Evolutionary conservation across 2,888 invertebrate genomes (phyloP).

Genomic region (Beris morrisii): DNA sequence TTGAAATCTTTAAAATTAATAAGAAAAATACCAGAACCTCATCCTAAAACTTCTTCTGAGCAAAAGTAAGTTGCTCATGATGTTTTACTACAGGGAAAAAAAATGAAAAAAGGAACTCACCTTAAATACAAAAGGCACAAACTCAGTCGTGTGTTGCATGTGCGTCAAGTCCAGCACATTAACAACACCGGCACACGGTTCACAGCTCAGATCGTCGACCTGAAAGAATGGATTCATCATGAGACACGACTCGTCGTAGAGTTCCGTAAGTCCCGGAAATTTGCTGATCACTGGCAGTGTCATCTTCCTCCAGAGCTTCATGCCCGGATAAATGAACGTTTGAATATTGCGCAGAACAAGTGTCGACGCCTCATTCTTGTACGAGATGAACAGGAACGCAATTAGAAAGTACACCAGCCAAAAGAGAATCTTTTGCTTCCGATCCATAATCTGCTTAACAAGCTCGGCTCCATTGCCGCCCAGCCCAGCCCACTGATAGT

Average conservation of each 20-base stretch:
- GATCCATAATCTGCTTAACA: constrained; percentile 55
- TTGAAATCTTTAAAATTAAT: no score
- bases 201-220: constrained; percentile 80
- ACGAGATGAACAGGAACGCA: constrained; percentile 57
- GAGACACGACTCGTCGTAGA: constrained; percentile 83
- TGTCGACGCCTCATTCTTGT: constrained; percentile 65
- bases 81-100: no score
- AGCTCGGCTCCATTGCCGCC: constrained; percentile 55
- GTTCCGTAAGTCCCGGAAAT: constrained; percentile 73
- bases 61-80: no score
- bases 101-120: constrained; percentile 46
- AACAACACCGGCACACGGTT: constrained; percentile 74
- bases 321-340: constrained; percentile 78
- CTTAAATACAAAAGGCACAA: constrained; percentile 62
- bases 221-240: constrained; percentile 82
- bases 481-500: constrained; percentile 48
- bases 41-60: no score
- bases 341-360: constrained; percentile 72
- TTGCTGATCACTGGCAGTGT: constrained; percentile 75
- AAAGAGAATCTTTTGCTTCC: constrained; percentile 52
- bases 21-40: no score
- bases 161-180: constrained; percentile 66
- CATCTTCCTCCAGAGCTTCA: constrained; percentile 70
- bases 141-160: constrained; percentile 50
- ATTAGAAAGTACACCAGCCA: constrained; percentile 51